Conservation (phyloP, 2,113 vertebrate species). For the Tympanuchus pallidicinctus region DNA sequence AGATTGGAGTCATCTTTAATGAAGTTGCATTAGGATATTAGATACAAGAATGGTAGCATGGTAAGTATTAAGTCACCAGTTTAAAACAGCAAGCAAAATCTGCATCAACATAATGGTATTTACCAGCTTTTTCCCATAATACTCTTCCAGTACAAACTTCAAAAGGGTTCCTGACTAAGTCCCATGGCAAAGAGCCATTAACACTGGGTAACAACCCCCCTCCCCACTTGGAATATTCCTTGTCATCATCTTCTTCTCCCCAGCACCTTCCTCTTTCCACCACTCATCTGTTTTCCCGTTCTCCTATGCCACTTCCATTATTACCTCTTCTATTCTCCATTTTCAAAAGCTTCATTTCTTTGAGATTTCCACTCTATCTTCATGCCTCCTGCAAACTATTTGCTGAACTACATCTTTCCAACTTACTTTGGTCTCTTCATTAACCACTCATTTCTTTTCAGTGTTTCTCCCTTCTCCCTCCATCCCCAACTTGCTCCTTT, state of each 20-base stretch:
- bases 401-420: neutral
- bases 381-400: neutral
- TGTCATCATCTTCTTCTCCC: neutral
- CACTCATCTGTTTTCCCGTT: neutral
- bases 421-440: neutral
- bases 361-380: neutral
- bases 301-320: neutral
- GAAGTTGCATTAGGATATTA: neutral
- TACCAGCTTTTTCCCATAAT: neutral
- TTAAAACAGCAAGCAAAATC: neutral
- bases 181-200: rapidly evolving
- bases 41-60: neutral
- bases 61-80: neutral
- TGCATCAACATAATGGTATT: neutral
- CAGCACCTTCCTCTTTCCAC: neutral
- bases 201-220: neutral
- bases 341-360: neutral
- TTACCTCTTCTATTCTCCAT: neutral
- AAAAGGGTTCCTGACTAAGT: neutral
- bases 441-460: neutral
- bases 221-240: neutral
- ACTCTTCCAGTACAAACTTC: neutral
- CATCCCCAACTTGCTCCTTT: neutral
- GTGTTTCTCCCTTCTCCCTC: rapidly evolving
- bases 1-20: neutral